These are phyloP conservation scores for Boleophthalmus pectinirostris DNA, from an alignment of 2,113 vertebrate genomes.

Conservation along the genomic window DNA sequence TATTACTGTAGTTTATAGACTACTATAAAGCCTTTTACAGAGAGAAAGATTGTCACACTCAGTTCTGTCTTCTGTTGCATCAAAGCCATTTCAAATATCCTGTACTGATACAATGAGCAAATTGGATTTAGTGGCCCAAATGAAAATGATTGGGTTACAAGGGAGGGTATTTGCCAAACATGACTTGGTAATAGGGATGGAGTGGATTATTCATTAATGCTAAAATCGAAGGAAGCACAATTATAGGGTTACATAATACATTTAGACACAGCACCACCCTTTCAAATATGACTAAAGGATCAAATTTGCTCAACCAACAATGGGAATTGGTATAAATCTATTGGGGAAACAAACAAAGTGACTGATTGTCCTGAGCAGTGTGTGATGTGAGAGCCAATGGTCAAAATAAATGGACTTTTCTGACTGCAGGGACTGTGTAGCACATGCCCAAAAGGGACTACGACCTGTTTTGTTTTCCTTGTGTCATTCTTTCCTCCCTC, in stretches of 20 bases:
- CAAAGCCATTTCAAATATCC: constrained; percentile 32
- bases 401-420: background rate
- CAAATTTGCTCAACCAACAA: background rate
- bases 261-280: background rate
- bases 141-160: constrained; percentile 54
- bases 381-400: background rate
- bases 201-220: constrained; percentile 31
- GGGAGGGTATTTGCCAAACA: constrained; percentile 33
- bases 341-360: background rate
- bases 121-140: constrained; percentile 42
- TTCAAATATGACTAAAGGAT: background rate
- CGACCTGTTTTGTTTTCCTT: background rate
- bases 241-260: background rate
- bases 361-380: background rate
- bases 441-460: background rate
- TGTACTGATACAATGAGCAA: constrained; percentile 22
- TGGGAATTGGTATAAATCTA: background rate
- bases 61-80: constrained; percentile 1
- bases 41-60: background rate
- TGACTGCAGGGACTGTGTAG: background rate
- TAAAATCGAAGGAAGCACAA: constrained; percentile 22
- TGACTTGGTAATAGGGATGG: constrained; percentile 26
- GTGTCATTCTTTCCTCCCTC: background rate
- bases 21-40: background rate
- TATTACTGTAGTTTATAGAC: background rate